Evolutionary conservation across 2,113 vertebrate species (phyloP).

Genomic region (Meriones unguiculatus): DNA sequence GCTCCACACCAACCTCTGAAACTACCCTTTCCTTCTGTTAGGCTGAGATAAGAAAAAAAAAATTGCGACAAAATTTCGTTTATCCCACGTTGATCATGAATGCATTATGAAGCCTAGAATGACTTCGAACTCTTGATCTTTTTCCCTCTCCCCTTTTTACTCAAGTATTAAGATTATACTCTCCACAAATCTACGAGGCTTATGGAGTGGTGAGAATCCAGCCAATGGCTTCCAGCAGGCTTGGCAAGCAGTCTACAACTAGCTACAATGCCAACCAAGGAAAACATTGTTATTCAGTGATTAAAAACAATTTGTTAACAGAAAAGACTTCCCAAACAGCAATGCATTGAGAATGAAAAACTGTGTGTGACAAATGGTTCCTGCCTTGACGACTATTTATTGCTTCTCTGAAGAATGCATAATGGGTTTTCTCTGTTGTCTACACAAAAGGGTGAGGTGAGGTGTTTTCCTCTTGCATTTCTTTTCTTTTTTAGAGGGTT

Average conservation of each 20-base stretch:
- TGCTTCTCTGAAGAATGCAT: background rate
- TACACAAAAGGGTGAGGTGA: background rate
- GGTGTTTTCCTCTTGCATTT: background rate
- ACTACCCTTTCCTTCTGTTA: background rate
- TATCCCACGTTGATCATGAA: background rate
- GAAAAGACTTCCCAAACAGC: background rate
- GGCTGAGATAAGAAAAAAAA: background rate
- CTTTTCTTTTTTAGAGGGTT: background rate
- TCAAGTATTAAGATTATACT: background rate
- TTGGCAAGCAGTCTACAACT: background rate
- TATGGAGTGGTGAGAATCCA: background rate
- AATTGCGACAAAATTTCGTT: background rate
- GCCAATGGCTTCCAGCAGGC: background rate
- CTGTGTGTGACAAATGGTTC: background rate
- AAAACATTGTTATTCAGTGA: background rate
- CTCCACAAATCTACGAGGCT: background rate
- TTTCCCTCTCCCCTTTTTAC: rapidly evolving
- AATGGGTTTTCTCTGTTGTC: background rate
- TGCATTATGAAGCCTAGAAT: background rate
- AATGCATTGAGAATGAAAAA: background rate
- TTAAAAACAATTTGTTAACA: background rate
- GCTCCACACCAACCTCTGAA: no score
- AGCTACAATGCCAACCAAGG: no score
- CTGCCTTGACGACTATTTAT: background rate
- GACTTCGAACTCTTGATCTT: background rate